Conservation (phyloP, 2,797 vertebrate species). For the Arctocebus calabarensis region DNA sequence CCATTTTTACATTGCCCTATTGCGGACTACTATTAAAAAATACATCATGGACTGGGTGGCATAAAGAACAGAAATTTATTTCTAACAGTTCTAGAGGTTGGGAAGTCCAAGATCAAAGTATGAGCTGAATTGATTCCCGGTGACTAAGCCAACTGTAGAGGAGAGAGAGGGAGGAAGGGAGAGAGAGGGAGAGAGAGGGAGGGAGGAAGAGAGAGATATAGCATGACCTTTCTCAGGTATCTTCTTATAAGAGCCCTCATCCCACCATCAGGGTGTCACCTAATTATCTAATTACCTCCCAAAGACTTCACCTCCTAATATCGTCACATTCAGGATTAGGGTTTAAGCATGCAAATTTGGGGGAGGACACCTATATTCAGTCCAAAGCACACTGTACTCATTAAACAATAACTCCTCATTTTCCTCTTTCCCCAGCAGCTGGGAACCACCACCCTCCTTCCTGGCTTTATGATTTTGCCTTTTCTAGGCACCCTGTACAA, state of each 20-base stretch:
- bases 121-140: neutral
- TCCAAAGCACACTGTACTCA: neutral
- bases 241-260: neutral
- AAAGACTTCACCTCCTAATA: neutral
- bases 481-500: neutral
- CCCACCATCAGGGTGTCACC: neutral
- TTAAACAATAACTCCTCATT: neutral
- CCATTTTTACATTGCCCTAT: neutral
- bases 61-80: neutral
- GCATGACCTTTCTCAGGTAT: neutral
- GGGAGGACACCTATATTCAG: neutral
- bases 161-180: neutral
- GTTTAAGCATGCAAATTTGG: neutral
- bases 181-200: too few species aligned
- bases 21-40: neutral
- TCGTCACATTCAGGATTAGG: neutral
- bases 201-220: too few species aligned
- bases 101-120: neutral
- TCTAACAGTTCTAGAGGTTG: neutral
- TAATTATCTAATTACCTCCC: neutral
- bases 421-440: neutral
- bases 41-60: too few species aligned
- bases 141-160: neutral
- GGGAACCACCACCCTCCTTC: neutral
- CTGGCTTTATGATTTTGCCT: neutral